Base-by-base conservation (phyloP, 2,888 invertebrate species). In the Empis stercorea region DNA sequence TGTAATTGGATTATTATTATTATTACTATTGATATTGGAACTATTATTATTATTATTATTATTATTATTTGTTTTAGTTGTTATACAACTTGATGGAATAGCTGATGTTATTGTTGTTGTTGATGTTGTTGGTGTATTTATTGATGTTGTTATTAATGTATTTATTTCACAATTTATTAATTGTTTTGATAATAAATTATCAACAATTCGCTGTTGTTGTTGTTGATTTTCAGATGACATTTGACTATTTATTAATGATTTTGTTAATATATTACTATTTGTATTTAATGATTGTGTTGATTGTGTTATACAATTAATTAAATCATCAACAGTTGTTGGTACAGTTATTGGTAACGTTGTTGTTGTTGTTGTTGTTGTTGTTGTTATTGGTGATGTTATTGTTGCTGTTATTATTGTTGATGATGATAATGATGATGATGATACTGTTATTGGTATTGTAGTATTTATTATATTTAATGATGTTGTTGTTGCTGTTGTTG, bases 51-150 rank as follows among this genome's bases (percentile, higher is more conserved):
- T 36, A 15, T 7, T 36, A 16, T 16, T 36, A 36, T 9, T 10
- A 15, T 10, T 16, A 36, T 36, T 45, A 40, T 17, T 23, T 17
- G 4, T 40, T 13, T 30, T 47, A 40, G 23, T 47, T 44, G 40
- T 36, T 44, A 40, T 47, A 47, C 44, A 40, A 39, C 27, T 44
- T 11, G 44, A 30, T 47, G 44, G n/a, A 40, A 43, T 36, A 42
- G 66, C 65, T 40, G 51, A 30, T 44, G 51, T 15, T n/a, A n/a
- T n/a, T 42, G 50, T 14, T 53, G 56, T 23, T 51, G 53, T 53
- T 58, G 62, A 48, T 52, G 55, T 55, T 52, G 54, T 55, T 66
- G 53, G 60, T 61, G 56, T 61, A 59, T 57, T 27, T 6, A 27
- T 9, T 27, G 23, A 7, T 7, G 23, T 27, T 27, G 23, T 6